phyloP scores from a whole-genome alignment of 2,113 vertebrate species.

The Phasianus colchicus region DNA sequence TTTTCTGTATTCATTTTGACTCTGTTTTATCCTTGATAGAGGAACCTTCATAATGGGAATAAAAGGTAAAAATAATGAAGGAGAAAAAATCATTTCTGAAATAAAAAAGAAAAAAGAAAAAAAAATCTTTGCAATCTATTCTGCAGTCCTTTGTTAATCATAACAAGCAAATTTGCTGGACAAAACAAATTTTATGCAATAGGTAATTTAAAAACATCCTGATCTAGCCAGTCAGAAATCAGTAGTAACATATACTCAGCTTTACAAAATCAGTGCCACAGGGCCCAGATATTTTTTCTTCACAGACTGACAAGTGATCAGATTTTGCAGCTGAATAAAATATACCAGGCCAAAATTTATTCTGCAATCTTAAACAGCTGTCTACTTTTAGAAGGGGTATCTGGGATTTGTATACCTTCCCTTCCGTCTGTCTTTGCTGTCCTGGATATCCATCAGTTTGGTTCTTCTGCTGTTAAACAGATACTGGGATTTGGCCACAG shows the following conservation, averaged over 20 bases:
- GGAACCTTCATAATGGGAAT: neutral
- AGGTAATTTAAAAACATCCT: neutral
- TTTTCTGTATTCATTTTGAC: neutral
- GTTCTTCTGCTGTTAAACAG: neutral
- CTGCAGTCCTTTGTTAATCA: neutral
- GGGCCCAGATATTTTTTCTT: neutral
- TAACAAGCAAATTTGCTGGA: neutral
- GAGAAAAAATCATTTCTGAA: neutral
- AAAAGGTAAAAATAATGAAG: neutral
- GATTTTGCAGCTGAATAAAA: neutral
- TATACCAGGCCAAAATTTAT: neutral
- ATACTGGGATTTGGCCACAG: neutral
- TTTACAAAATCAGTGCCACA: neutral
- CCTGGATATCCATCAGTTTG: neutral
- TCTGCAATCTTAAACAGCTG: neutral
- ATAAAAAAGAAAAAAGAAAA: neutral
- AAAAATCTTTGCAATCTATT: neutral
- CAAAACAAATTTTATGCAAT: neutral
- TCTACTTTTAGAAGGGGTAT: neutral
- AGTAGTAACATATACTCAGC: neutral
- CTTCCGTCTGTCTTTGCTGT: neutral
- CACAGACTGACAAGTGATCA: neutral
- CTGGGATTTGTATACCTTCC: neutral
- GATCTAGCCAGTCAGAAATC: neutral
- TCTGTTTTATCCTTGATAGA: neutral